A percentile compares a stretch with the other conserved stretches of the same genome.
Conservation (phyloP, 2,113 vertebrate species). For the Sinocyclocheilus grahami region DNA sequence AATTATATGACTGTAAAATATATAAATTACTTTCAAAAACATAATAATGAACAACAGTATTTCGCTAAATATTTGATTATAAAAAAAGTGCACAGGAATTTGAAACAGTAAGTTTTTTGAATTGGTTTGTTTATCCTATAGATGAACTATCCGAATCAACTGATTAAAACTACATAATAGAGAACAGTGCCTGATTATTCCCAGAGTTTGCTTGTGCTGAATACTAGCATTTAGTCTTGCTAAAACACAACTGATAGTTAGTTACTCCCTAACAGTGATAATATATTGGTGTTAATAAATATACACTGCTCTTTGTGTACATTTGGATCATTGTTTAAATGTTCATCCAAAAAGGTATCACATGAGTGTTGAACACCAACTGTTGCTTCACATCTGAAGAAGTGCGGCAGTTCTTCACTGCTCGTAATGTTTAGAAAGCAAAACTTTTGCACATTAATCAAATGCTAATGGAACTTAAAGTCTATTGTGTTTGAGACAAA, state of each 20-base stretch:
- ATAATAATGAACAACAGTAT: too few species aligned
- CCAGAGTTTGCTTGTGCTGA: not conserved
- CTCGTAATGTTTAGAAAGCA: slow-evolving; percentile 16
- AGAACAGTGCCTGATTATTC: not conserved
- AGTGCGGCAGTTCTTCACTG: slow-evolving; percentile 47
- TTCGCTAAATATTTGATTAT: too few species aligned
- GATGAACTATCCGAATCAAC: not conserved
- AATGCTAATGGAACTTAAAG: slow-evolving; percentile 28
- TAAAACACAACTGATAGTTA: not conserved
- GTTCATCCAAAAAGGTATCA: slow-evolving; percentile 58
- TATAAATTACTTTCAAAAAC: too few species aligned
- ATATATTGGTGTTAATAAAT: not conserved
- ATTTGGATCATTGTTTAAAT: slow-evolving; percentile 31
- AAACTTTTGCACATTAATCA: slow-evolving; percentile 46
- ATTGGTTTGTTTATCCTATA: not conserved
- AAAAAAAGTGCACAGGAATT: too few species aligned
- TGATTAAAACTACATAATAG: not conserved
- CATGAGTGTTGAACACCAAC: slow-evolving; percentile 38
- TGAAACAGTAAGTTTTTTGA: not conserved
- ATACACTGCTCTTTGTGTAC: not conserved
- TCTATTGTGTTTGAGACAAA: slow-evolving; percentile 33
- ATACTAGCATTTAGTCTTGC: not conserved
- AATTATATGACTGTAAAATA: too few species aligned
- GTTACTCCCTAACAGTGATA: not conserved
- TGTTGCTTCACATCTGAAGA: not conserved